A percentile compares a stretch with the other conserved stretches of the same genome.
phyloP scores from a whole-genome alignment of 2,113 vertebrate species.

The Apodemus speciosus region DNA sequence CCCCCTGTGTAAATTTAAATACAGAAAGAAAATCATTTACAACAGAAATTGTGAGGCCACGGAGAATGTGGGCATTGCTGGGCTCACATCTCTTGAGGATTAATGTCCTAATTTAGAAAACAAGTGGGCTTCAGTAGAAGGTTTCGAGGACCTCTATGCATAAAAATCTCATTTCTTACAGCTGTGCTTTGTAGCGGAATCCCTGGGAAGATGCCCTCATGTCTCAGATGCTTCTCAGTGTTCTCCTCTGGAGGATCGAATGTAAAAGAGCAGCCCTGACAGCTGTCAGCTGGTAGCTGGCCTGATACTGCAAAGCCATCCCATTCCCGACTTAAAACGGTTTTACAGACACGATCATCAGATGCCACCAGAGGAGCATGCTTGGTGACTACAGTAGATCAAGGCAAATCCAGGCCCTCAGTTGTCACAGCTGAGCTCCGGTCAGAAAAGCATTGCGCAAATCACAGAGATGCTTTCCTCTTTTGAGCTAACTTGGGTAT shows the following conservation, averaged over 20 bases:
- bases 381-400: not conserved
- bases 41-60: not conserved
- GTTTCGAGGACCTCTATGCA: not conserved
- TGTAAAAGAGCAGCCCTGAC: not conserved
- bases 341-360: not conserved
- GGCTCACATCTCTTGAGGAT: not conserved
- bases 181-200: not conserved
- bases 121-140: not conserved
- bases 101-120: not conserved
- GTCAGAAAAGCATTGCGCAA: too few species aligned
- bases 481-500: not conserved
- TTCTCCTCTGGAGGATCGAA: not conserved
- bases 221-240: not conserved
- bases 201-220: not conserved
- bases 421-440: not conserved
- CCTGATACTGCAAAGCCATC: not conserved
- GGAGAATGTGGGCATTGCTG: not conserved
- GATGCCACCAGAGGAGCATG: too few species aligned
- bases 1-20: not conserved
- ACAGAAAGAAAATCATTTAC: not conserved
- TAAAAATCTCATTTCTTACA: not conserved
- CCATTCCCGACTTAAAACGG: rapidly evolving
- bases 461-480: not conserved
- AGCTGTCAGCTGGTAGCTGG: not conserved
- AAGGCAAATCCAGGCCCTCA: not conserved